Evolutionary conservation across 2,797 vertebrate species (phyloP), one percentile per base, ranked within the genome.

Genomic region (Poeciliopsis turneri): DNA sequence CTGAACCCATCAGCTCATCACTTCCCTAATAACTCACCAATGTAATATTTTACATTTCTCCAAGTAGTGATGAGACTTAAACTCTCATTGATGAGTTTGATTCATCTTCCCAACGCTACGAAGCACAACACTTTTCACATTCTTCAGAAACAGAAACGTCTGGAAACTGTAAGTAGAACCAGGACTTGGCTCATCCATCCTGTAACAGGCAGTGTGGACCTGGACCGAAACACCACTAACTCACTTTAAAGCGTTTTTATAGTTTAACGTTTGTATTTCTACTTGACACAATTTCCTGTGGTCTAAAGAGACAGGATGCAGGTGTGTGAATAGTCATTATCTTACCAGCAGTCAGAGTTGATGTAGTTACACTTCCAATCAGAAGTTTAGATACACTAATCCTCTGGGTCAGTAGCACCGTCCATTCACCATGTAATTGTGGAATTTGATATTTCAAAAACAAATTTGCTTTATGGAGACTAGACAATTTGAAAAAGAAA

Each of bases 1-100:
- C 76, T 36, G 57, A 47, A 53, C 8, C 25, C 39, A 72, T 57
- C 80, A 57, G 43, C 18, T 78, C 74, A 47, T 13, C 43, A 25
- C 4, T 66, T 18, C 0, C 13, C 4, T 5, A 18, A 4, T 9
- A 45, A 33, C 66, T 70, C 66, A 41, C 43, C 5, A 10, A 15
- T 70, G 33, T 25, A 41, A 41, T 33, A 33, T 41, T 39, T 55
- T 8, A 15, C 13, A 73, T 49, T 49, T 55, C 23, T 36, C 39
- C 5, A 68, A 45, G 41, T 28, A 28, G 25, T 70, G 13, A 28
- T 16, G 68, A 16, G 41, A 43, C 68, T 45, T 45, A 45, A 70
- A 70, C 43, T 28, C 5, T 45, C 39, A 69, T n/a, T 70, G 41
- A 45, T 45, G 66, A 69, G 23, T 70, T 70, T n/a, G 15, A n/a